Percentiles rank a stretch among this genome's conserved stretches.
These are phyloP conservation scores for Rhorus exstirpatorius DNA, from an alignment of 2,888 invertebrate genomes.

Conservation along the genomic window DNA sequence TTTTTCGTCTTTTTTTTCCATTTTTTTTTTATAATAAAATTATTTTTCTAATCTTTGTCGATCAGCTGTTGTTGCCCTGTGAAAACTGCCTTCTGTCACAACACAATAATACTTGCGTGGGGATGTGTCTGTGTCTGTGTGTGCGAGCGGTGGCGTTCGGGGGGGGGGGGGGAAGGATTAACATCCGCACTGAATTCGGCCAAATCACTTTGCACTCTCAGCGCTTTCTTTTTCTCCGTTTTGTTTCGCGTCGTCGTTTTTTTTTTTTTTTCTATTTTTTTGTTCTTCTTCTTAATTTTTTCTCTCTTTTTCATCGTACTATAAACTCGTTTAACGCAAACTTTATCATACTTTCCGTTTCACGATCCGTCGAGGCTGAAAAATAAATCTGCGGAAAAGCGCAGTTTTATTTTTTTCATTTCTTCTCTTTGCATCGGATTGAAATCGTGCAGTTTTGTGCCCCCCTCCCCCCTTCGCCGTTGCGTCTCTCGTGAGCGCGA, in stretches of 20 bases:
- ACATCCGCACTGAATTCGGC: slow-evolving; percentile 81
- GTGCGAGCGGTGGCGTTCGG: too few relatives aligned
- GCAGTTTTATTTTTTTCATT: not conserved
- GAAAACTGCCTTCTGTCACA: slow-evolving; percentile 90
- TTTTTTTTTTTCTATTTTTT: too few relatives aligned
- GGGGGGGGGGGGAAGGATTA: slow-evolving; percentile 80
- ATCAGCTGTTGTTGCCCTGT: slow-evolving; percentile 90
- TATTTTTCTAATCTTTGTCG: slow-evolving; percentile 88
- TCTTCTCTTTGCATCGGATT: slow-evolving; percentile 18
- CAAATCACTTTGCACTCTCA: slow-evolving; percentile 78
- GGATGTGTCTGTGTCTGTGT: too few relatives aligned
- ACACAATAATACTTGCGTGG: slow-evolving; percentile 86
- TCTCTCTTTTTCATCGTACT: slow-evolving; percentile 49
- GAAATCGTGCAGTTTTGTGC: too few relatives aligned
- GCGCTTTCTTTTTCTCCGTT: slow-evolving; percentile 54
- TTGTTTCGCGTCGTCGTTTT: slow-evolving; percentile 51
- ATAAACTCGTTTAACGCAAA: slow-evolving; percentile 46
- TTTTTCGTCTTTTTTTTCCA: slow-evolving; percentile 86
- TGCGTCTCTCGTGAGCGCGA: slow-evolving; percentile 41
- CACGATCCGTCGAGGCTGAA: slow-evolving; percentile 15
- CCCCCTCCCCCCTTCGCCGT: too few relatives aligned
- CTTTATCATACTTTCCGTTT: slow-evolving; percentile 39
- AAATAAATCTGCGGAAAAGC: slow-evolving; percentile 21
- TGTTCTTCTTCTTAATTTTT: too few relatives aligned
- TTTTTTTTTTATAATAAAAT: slow-evolving; percentile 88